Conservation (phyloP, 2,113 vertebrate genomes). For the Aythya baeri region DNA sequence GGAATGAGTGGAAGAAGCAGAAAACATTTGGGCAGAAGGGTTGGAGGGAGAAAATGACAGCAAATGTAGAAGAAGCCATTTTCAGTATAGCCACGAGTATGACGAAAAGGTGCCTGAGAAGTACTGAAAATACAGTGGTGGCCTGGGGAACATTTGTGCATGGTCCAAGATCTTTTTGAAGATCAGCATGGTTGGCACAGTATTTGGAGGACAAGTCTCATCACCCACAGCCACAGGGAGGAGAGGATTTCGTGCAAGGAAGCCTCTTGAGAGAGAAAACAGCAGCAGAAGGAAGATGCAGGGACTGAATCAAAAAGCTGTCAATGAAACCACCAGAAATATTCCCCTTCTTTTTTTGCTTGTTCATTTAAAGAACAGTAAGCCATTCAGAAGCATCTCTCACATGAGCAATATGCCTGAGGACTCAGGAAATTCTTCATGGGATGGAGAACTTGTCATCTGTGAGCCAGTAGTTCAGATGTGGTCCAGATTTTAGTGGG, state of each 20-base stretch:
- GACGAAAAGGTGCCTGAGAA: background rate
- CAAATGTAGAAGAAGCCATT: rapidly evolving
- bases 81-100: background rate
- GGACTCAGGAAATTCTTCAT: constrained; percentile 6
- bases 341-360: background rate
- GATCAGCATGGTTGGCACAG: background rate
- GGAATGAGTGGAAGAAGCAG: background rate
- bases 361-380: background rate
- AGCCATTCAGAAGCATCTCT: background rate
- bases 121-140: background rate
- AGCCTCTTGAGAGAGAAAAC: background rate
- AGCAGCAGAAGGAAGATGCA: background rate
- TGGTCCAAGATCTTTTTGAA: background rate
- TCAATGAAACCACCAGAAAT: background rate
- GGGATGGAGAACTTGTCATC: constrained; percentile 44
- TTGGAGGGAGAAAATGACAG: background rate
- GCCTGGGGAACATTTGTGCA: background rate
- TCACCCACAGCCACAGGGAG: background rate
- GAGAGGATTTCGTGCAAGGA: background rate
- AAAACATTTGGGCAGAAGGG: background rate
- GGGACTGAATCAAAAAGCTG: background rate
- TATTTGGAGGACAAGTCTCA: background rate
- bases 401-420: background rate
- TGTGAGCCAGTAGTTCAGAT: constrained; percentile 54
- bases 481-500: constrained; percentile 40